phyloP scores from a whole-genome alignment of 1,140 invertebrate genomes.

The Gryon sp. region DNA sequence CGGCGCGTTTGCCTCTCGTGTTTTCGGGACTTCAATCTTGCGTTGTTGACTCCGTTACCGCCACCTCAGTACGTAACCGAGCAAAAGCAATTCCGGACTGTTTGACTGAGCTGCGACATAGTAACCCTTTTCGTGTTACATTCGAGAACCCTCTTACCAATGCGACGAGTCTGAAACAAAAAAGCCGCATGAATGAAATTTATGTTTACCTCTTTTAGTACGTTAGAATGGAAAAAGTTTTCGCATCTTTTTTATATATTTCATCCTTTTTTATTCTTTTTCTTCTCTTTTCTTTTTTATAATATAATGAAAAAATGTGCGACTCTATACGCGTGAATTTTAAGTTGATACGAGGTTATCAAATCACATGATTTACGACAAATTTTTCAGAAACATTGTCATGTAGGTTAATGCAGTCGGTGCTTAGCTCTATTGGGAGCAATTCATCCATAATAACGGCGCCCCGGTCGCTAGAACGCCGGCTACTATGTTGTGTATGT shows the following conservation, averaged over 20 bases:
- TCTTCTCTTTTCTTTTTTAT: no score
- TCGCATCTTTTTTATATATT: no score
- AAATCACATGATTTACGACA: slow-evolving; percentile 41
- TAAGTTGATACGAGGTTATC: slow-evolving; percentile 7
- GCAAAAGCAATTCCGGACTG: slow-evolving; percentile 15
- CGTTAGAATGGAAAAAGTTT: no score
- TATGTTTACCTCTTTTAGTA: no score
- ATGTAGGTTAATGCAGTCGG: slow-evolving; percentile 39
- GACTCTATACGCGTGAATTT: slow-evolving; percentile 7
- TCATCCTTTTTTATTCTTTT: no score
- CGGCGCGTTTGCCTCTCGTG: slow-evolving; percentile 1
- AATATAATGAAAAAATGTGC: slow-evolving; percentile 46
- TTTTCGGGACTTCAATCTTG: slow-evolving; percentile 28
- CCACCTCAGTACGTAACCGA: slow-evolving; percentile 11
- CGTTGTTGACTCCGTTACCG: slow-evolving; percentile 19
- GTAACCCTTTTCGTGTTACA: slow-evolving; percentile 27
- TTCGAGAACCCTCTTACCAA: slow-evolving; percentile 11
- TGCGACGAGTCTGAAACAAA: slow-evolving; percentile 26
- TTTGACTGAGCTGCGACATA: slow-evolving; percentile 14
- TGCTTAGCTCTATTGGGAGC: slow-evolving; percentile 35
- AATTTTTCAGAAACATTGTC: slow-evolving; percentile 39
- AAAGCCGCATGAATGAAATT: not conserved
- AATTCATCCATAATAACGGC: slow-evolving; percentile 42
- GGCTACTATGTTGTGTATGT: slow-evolving; percentile 3
- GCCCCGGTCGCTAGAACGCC: not conserved